phyloP scores from a whole-genome alignment of 2,797 vertebrate species.

The Chiroxiphia lanceolata region DNA sequence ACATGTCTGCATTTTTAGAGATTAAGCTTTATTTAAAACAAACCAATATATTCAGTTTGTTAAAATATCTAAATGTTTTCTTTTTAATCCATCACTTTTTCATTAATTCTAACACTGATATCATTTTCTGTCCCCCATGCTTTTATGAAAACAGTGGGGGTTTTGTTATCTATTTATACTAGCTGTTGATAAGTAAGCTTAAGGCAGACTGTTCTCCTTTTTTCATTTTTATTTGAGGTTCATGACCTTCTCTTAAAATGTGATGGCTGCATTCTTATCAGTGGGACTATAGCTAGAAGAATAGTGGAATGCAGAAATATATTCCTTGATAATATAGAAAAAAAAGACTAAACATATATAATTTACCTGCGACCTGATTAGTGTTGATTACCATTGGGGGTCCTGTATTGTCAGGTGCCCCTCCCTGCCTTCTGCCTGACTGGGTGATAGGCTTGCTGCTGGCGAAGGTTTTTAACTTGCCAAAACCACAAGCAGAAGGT shows the following conservation, averaged over 20 bases:
- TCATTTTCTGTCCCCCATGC: background rate
- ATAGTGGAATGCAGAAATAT: background rate
- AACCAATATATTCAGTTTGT: background rate
- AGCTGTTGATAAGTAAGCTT: background rate
- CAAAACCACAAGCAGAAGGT: background rate
- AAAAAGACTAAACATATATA: background rate
- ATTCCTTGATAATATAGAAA: background rate
- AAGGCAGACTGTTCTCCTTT: background rate
- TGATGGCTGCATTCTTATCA: background rate
- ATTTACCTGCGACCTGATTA: background rate
- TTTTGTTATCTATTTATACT: background rate
- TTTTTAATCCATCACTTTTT: background rate
- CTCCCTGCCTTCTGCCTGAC: too few relatives aligned
- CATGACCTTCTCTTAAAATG: background rate
- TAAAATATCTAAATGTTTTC: background rate
- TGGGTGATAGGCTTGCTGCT: background rate
- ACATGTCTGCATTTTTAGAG: background rate
- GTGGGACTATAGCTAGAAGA: background rate
- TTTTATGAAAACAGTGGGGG: background rate
- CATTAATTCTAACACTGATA: background rate
- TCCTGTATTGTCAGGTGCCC: background rate
- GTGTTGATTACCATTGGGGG: background rate
- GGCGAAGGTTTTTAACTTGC: background rate
- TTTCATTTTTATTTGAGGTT: background rate
- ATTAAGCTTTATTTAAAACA: background rate